Percentiles rank a stretch among this genome's conserved stretches.
Evolutionary conservation across 2,113 vertebrate species (phyloP).

Genomic region (Siniperca chuatsi): DNA sequence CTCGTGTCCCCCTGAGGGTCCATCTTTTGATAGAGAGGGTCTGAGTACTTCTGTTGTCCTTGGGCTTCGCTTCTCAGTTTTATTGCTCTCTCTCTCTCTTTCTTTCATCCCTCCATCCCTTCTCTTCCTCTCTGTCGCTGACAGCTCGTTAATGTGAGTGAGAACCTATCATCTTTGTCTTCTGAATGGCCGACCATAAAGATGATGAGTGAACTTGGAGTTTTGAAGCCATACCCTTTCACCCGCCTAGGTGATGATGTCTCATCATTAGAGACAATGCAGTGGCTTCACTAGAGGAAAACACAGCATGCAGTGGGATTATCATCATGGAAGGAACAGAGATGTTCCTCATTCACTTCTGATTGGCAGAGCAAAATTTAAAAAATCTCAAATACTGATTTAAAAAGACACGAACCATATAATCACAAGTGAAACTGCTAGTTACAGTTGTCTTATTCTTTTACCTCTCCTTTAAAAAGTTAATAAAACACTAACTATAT

Average conservation of each 20-base stretch:
- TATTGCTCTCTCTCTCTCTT: conserved; percentile 51
- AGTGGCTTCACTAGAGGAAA: conserved; percentile 7
- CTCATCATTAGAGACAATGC: conserved; percentile 37
- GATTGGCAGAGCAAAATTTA: background rate
- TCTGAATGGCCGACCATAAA: conserved; percentile 72
- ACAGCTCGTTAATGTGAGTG: conserved; percentile 78
- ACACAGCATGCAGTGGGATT: background rate
- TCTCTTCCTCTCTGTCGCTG: conserved; percentile 55
- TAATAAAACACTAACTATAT: background rate
- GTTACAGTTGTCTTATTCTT: background rate
- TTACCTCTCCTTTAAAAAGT: background rate
- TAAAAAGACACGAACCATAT: background rate
- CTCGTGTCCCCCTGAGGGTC: conserved; percentile 9
- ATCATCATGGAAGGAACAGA: background rate
- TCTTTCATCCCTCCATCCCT: conserved; percentile 46
- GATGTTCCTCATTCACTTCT: background rate
- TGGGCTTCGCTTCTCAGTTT: conserved; percentile 69
- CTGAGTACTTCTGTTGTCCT: conserved; percentile 61
- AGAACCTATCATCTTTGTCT: conserved; percentile 80
- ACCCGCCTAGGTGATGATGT: conserved; percentile 65
- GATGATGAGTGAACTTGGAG: conserved; percentile 76
- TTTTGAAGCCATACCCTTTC: conserved; percentile 67
- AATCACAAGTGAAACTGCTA: background rate
- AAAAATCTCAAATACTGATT: background rate
- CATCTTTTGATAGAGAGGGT: conserved; percentile 40